These are phyloP conservation scores for Polydesmus complanatus DNA, from an alignment of 2,888 invertebrate genomes.

Conservation along the genomic window DNA sequence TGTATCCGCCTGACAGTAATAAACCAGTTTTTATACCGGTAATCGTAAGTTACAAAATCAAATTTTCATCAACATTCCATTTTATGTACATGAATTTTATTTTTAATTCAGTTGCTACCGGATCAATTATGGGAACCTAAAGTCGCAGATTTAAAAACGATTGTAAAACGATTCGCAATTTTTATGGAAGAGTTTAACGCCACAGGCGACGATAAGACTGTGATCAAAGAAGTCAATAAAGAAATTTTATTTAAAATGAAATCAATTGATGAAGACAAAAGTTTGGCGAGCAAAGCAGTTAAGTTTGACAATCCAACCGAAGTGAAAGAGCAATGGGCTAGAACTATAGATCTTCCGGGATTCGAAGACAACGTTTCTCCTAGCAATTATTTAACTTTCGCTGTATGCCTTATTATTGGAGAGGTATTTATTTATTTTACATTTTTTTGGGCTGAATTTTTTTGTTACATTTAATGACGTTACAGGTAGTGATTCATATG, in stretches of 20 bases:
- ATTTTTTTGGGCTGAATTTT: too few relatives aligned
- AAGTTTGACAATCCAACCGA: slow-evolving; percentile 30
- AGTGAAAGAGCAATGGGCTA: slow-evolving; percentile 56
- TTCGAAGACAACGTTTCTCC: slow-evolving; percentile 72
- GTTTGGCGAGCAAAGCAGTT: too few relatives aligned
- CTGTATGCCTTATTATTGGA: slow-evolving; percentile 56
- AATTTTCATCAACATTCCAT: not conserved
- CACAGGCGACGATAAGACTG: not conserved
- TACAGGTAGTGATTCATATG: slow-evolving; percentile 49
- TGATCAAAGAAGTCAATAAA: not conserved
- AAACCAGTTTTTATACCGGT: too few relatives aligned
- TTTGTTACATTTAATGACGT: not conserved
- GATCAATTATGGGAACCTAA: not conserved
- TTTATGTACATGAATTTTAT: not conserved
- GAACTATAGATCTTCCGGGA: slow-evolving; percentile 60
- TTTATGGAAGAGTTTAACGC: too few relatives aligned
- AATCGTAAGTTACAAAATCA: too few relatives aligned
- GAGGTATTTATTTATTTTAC: too few relatives aligned
- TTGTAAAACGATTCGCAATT: too few relatives aligned
- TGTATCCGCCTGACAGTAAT: too few relatives aligned
- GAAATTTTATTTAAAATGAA: too few relatives aligned
- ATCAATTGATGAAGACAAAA: too few relatives aligned
- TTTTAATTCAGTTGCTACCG: too few relatives aligned
- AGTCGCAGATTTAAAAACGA: not conserved
- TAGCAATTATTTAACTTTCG: slow-evolving; percentile 53